Percentiles rank a stretch among this genome's conserved stretches.
These are phyloP conservation scores for Dryas iulia DNA, from an alignment of 1,140 invertebrate species.

Conservation along the genomic window DNA sequence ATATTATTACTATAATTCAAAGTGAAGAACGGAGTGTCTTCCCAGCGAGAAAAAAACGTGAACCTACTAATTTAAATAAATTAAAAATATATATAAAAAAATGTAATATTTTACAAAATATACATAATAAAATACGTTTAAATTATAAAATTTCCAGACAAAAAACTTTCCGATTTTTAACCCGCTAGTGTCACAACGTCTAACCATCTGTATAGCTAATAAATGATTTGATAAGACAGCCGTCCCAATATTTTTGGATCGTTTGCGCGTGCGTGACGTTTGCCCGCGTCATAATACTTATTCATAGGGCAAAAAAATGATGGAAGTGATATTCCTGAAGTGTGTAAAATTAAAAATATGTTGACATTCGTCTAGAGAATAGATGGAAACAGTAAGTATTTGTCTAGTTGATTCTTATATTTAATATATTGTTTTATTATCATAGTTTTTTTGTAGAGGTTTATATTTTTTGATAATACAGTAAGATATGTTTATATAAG, in stretches of 20 bases:
- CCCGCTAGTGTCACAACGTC: not conserved
- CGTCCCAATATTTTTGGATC: slow-evolving; percentile 55
- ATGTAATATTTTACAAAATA: too few species aligned
- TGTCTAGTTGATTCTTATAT: too few species aligned
- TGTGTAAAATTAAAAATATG: slow-evolving; percentile 10
- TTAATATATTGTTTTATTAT: too few species aligned
- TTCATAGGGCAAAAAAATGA: slow-evolving; percentile 18
- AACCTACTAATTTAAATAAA: too few species aligned
- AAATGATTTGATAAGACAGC: slow-evolving; percentile 53
- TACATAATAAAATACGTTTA: not conserved
- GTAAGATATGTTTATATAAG: too few species aligned
- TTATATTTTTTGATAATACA: too few species aligned
- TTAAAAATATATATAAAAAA: too few species aligned
- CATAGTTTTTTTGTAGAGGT: too few species aligned
- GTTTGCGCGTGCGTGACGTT: slow-evolving; percentile 41
- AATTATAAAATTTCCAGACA: not conserved
- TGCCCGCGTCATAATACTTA: slow-evolving; percentile 34
- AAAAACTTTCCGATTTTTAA: not conserved
- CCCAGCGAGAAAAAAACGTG: too few species aligned
- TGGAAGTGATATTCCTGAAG: not conserved
- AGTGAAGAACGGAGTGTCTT: too few species aligned
- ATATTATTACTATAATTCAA: too few species aligned
- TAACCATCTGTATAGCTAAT: slow-evolving; percentile 19
- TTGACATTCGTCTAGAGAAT: not conserved
- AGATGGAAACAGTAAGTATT: too few species aligned